Conservation (phyloP, 2,113 vertebrate species). For the Bos javanicus region DNA sequence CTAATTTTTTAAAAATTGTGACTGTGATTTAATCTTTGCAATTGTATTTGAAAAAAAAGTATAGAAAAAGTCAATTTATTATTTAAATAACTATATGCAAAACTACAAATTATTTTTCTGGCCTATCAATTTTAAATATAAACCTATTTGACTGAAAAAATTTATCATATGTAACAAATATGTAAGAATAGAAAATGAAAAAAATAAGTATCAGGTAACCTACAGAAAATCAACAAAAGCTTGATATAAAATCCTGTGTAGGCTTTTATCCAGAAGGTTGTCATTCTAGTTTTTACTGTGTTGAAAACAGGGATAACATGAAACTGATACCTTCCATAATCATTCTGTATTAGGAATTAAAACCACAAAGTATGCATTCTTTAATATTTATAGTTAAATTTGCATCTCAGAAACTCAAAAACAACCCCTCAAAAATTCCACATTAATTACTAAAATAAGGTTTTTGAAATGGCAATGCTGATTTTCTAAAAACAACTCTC, state of each 20-base stretch:
- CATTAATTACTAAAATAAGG: conserved; percentile 75
- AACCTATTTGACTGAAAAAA: neutral
- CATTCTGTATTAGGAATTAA: conserved; percentile 46
- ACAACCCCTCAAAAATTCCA: conserved; percentile 28
- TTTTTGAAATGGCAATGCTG: conserved; percentile 62
- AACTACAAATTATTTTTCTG: neutral
- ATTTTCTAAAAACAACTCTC: conserved; percentile 66
- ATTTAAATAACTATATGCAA: neutral
- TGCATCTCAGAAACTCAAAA: conserved; percentile 35
- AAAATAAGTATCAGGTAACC: neutral
- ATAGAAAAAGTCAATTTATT: neutral
- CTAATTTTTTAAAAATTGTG: neutral
- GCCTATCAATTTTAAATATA: neutral
- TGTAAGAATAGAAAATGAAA: neutral
- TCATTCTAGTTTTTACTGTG: conserved; percentile 33
- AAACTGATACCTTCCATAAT: conserved; percentile 40
- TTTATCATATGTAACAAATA: neutral
- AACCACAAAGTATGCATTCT: conserved; percentile 24
- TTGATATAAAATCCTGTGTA: conserved; percentile 40
- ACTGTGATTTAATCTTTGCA: neutral
- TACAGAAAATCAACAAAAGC: neutral
- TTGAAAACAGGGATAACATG: conserved; percentile 58
- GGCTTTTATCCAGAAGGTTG: neutral
- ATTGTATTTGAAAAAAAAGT: neutral
- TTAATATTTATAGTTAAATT: conserved; percentile 46